Evolutionary conservation across 2,797 vertebrate genomes (phyloP).

Genomic region (Hybognathus amarus): DNA sequence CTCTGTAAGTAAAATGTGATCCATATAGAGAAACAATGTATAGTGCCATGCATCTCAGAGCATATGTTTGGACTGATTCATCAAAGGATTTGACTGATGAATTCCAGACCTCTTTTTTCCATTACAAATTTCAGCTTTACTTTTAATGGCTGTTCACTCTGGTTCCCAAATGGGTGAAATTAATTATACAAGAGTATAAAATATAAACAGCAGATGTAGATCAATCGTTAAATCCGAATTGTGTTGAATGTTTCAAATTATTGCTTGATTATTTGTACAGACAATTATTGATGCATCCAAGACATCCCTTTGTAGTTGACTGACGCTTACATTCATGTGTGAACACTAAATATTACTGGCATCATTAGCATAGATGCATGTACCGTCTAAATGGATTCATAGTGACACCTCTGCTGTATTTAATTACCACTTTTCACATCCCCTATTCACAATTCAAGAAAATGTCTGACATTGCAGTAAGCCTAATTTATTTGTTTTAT

Average conservation of each 20-base stretch:
- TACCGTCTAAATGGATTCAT: background rate
- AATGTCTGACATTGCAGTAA: background rate
- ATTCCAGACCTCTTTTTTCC: conserved; percentile 45
- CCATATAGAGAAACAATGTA: conserved; percentile 15
- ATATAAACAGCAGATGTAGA: conserved; percentile 30
- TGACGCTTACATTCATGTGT: background rate
- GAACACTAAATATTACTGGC: conserved; percentile 1
- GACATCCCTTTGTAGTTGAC: background rate
- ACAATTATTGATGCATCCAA: background rate
- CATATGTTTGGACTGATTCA: conserved; percentile 40
- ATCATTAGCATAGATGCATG: background rate
- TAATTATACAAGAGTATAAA: conserved; percentile 30
- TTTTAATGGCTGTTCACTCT: conserved; percentile 37
- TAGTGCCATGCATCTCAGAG: conserved; percentile 12
- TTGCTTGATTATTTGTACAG: background rate
- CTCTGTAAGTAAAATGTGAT: background rate
- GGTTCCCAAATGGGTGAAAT: conserved; percentile 27
- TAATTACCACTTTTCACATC: background rate
- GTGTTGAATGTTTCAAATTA: background rate
- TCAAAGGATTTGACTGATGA: conserved; percentile 39
- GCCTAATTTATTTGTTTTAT: background rate
- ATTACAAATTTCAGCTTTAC: conserved; percentile 39
- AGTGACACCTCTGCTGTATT: background rate
- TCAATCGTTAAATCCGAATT: conserved; percentile 22
- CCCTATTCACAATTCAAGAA: background rate